Base-by-base conservation (phyloP, 2,113 vertebrate genomes). In the Mugil cephalus region DNA sequence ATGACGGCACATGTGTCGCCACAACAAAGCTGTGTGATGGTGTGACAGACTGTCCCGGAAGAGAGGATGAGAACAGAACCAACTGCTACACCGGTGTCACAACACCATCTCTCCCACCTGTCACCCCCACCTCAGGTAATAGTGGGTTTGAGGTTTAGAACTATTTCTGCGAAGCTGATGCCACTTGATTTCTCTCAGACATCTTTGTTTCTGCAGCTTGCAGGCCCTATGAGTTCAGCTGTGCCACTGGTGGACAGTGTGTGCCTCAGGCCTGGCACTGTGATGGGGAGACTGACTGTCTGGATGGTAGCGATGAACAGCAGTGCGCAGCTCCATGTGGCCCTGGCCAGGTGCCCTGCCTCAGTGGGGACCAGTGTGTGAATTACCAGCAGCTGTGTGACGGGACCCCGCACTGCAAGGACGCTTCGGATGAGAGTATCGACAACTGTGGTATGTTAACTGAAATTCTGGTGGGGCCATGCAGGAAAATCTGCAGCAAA, bases 261-360 rank as follows among this genome's bases (percentile, higher is more conserved):
- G 79, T 91, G 4, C 96, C 96, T 0, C 87, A 87, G 61, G 95
- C 94, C 4, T 98, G 97, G 97, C 92, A 79, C 8, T 98, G 96
- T 6, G 96, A 98, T 0, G 80, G 91, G 0, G 96, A 99, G 80
- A 95, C 95, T 0, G 96, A 99, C 88, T 97, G 96, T 74, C 10
- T 64, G 2, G 95, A 97, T 0, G 93, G 90, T 7, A 95, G 94
- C 1, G 96, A 98, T 2, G 96, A 99, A 83, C 63, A 68, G 4
- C 77, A 76, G 17, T 91, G 68, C 21, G 17, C 80, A 0, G 65
- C 38, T 24, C 80, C 12, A 4, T 98, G 96, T 1, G 90, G 91
- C 69, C 77, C 86, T 0, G 89, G 89, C 8, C 92, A 94, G 71
- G 89, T 91, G 68, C 64, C 70, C 1, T 95, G 95, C 68, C 79